Base-by-base conservation (phyloP, 2,113 vertebrate species). In the Chunga burmeisteri region DNA sequence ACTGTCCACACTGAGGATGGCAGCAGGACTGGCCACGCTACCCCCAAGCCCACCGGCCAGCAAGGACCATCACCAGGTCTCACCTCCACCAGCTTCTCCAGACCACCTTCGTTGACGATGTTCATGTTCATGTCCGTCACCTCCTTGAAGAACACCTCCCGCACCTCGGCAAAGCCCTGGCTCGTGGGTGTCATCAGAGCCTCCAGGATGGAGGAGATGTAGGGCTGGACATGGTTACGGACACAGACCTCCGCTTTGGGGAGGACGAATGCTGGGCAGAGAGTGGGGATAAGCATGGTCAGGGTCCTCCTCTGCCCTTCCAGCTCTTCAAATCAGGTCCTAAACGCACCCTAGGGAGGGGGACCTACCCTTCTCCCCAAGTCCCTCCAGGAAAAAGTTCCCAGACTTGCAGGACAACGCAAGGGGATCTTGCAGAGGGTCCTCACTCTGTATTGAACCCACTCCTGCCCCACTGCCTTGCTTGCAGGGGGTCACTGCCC, bases 181-280 rank as follows among this genome's bases (percentile, higher is more conserved):
- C 99, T 99, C 6, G 99, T 99, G 94, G 99, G 99, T 67, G 98
- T 98, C 99, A 99, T 99, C 97, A 99, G 98, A 22, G 99, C 99
- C 63, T 99, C 99, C 97, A 99, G 98, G 97, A 99, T 99, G 97
- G 99, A 99, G 49, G 97, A 95, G 97, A 99, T 99, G 95, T 99
- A 99, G 36, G 99, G 99, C 98, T 99, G 99, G 42, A 99, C 97
- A 1, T 98, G 99, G 95, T 98, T 98, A 81, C 98, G 98, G 50
- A 99, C 98, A 3, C 99, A 98, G 71, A 99, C 93, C 95, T 99
- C 99, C 0, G 99, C 99, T 94, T 99, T 99, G 85, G 99, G 99
- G 47, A 99, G 94, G 82, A 99, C 99, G 2, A 99, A 97, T 5
- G 98, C 99, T 99, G 97, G 38, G 16, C 19, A 53, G 15, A 12